A percentile compares a stretch with the other conserved stretches of the same genome.
These are phyloP conservation scores for Phaetusa simplex DNA, from an alignment of 2,113 vertebrate genomes.

Conservation along the genomic window DNA sequence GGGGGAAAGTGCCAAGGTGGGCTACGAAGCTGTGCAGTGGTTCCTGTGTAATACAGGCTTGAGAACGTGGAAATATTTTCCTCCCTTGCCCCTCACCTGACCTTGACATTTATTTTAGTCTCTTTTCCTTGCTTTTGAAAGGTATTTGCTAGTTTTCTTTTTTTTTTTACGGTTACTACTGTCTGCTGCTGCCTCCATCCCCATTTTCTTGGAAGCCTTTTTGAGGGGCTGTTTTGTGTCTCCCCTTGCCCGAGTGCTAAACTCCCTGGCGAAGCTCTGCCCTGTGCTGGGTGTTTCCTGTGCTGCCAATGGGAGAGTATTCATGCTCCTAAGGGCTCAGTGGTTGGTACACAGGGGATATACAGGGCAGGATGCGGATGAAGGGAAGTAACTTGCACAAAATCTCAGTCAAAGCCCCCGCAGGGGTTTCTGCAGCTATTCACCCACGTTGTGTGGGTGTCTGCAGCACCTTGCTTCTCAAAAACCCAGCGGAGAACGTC, in stretches of 20 bases:
- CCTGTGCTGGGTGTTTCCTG: rapidly evolving
- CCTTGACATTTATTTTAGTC: neutral
- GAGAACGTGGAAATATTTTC: rapidly evolving
- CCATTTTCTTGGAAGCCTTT: neutral
- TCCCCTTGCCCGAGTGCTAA: rapidly evolving
- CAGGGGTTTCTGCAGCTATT: neutral
- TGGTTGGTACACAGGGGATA: rapidly evolving
- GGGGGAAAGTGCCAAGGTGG: neutral
- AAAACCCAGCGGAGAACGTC: neutral
- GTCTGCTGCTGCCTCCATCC: neutral
- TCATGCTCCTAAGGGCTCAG: rapidly evolving
- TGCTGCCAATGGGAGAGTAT: neutral
- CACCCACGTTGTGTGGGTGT: rapidly evolving
- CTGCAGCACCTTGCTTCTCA: neutral
- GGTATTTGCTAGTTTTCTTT: neutral
- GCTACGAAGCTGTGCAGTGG: neutral
- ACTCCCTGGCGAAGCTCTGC: neutral
- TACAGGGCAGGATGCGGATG: rapidly evolving
- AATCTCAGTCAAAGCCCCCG: neutral
- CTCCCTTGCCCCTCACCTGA: neutral
- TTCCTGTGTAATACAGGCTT: neutral
- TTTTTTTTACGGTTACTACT: neutral
- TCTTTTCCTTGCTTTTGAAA: neutral
- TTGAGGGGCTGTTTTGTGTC: neutral
- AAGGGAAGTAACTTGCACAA: neutral